Percentiles rank a stretch among this genome's conserved stretches.
Evolutionary conservation across 1,140 invertebrate species (phyloP).

Genomic region (Chlorops oryzae): DNA sequence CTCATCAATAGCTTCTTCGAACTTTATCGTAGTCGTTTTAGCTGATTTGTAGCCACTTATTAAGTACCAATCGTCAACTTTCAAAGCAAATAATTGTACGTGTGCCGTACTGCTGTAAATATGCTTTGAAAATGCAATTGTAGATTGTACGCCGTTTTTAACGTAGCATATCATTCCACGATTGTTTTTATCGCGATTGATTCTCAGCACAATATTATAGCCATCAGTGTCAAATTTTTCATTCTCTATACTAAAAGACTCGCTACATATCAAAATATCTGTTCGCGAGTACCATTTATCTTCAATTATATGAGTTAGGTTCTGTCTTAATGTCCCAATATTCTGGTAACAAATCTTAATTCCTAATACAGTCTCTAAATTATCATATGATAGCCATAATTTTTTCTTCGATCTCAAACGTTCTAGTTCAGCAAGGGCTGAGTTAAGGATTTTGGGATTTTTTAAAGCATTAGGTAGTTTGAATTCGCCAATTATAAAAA

Average conservation of each 20-base stretch:
- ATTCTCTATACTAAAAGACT: not conserved
- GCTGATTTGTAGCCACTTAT: not conserved
- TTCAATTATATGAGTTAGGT: not conserved
- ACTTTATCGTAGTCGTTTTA: not conserved
- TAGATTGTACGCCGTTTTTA: not conserved
- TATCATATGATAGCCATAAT: too few species aligned
- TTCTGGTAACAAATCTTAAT: not conserved
- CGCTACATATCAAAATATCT: not conserved
- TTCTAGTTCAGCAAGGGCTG: too few species aligned
- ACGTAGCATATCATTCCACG: not conserved
- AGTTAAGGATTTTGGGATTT: too few species aligned
- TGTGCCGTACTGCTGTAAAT: not conserved
- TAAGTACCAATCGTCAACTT: not conserved
- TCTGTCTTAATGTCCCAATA: not conserved
- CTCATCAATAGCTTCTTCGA: not conserved
- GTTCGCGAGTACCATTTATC: not conserved
- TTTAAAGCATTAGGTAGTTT: too few species aligned
- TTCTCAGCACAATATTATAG: not conserved
- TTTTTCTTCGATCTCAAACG: too few species aligned
- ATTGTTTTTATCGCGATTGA: not conserved
- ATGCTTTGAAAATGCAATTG: not conserved
- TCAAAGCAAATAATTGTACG: not conserved
- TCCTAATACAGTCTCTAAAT: too few species aligned
- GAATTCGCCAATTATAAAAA: too few species aligned
- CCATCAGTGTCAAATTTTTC: not conserved